Evolutionary conservation across 1,140 invertebrate species (phyloP).

Genomic region (Bilobella aurantiaca): DNA sequence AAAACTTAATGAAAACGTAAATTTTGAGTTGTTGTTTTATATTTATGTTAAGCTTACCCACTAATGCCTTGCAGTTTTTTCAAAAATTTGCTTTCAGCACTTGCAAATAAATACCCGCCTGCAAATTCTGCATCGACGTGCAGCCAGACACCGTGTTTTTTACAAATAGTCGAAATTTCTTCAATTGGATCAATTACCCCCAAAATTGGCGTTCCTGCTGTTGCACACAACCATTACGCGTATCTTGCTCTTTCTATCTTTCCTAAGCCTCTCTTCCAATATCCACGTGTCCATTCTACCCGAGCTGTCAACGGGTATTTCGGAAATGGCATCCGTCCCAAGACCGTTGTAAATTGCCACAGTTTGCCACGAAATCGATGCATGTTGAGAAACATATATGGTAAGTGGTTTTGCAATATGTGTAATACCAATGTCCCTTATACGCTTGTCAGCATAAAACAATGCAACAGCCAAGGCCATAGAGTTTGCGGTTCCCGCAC

Average conservation of each 20-base stretch:
- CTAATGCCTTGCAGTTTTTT: constrained; percentile 51
- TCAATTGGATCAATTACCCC: constrained; percentile 7
- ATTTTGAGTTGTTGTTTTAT: background rate
- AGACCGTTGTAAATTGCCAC: constrained; percentile 17
- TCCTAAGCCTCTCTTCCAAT: background rate
- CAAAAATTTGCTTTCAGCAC: constrained; percentile 51
- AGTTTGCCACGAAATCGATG: constrained; percentile 90
- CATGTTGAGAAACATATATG: constrained; percentile 73
- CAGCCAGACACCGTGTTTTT: constrained; percentile 11
- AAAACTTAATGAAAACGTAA: background rate
- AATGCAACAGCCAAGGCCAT: constrained; percentile 85
- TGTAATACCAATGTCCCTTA: constrained; percentile 46
- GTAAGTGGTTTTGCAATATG: constrained; percentile 48
- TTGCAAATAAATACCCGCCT: constrained; percentile 74
- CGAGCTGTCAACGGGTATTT: background rate
- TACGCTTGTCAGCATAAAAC: constrained; percentile 59
- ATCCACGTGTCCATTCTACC: background rate
- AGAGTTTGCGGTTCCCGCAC: constrained; percentile 85
- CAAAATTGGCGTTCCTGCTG: constrained; percentile 2
- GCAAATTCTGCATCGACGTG: constrained; percentile 61
- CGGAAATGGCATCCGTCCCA: background rate
- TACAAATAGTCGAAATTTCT: background rate
- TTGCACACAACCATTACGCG: constrained; percentile 4
- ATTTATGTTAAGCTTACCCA: background rate
- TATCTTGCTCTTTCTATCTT: background rate